Base-by-base conservation (phyloP, 2,797 vertebrate genomes). In the Hipposideros larvatus region DNA sequence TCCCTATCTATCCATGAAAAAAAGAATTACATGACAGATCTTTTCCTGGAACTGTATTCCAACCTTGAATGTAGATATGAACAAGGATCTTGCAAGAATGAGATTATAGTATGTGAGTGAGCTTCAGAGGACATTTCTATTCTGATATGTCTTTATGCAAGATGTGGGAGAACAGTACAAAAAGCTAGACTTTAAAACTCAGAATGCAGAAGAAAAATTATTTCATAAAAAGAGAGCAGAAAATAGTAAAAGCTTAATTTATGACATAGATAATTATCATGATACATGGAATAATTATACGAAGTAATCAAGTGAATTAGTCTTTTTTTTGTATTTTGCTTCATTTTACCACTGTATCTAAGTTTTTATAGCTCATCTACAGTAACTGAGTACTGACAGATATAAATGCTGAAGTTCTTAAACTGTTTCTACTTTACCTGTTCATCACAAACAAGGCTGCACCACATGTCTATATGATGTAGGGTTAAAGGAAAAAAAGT, bases 181-280 rank as follows among this genome's bases (percentile, higher is more conserved):
- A 92, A 97, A 85, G 26, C 65, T 2, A 13, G 4, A 46, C 34
- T 71, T 96, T 55, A 87, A 91, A 83, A 84, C 11, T 92, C 22
- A 78, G 24, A 95, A 71, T 24, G 22, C 26, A 82, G 80, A 71
- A 71, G 24, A 85, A 59, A 97, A 63, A 83, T 74, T 90, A 85
- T 68, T 93, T 89, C 89, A 66, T 68, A 68, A 80, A 86, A 85
- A 79, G 65, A 91, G 31, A 24, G 79, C 1, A 96, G 31, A 90
- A 70, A 80, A 94, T 34, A 94, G 11, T n/a, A 70, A 94, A 95
- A 77, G 48, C 31, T 77, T 55, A 87, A 74, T n/a, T 89, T 87
- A 77, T 63, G 24, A 26, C 66, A 86, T 46, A 75, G 21, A 41
- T 71, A 78, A 46, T 90, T 70, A 91, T 48, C 24, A 65, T 26